Evolutionary conservation across 1,140 invertebrate genomes (phyloP), one percentile per base, ranked within the genome.

Genomic region (Drosophila paulistorum): DNA sequence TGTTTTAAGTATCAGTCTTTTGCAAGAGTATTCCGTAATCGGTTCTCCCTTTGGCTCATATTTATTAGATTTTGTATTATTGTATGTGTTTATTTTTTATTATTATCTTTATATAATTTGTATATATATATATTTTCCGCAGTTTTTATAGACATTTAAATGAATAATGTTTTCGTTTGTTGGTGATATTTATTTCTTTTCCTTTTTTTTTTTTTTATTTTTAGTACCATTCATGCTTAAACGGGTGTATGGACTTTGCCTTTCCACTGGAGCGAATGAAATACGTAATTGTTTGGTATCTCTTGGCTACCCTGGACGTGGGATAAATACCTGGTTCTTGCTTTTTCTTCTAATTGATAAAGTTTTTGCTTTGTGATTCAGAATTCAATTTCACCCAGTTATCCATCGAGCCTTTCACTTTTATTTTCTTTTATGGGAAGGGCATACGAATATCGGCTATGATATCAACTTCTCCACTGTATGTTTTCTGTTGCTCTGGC

Each of bases 121-220:
- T 71, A 71, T 59, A 78, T 76, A 71, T 59, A 78, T 76, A 79
- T 76, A 63, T 81, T 81, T 79, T 71, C 65, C 59, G 73, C 65
- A 67, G 79, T 80, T 81, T 77, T 85, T 87, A 87, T 87, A 80
- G 83, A 86, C 83, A 86, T 83, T 79, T 87, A 78, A 83, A 87
- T 87, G 83, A 87, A 87, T 87, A 87, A 87, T 87, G 79, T 87
- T 87, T 87, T 79, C 77, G 79, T 80, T 89, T 87, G 83, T 86
- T 86, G 68, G 72, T 72, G 69, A 74, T 70, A 82, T 37, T 81
- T 58, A 68, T 76, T 81, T 82, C 67, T 57, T 75, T 51, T 81
- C 55, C 66, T 76, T 81, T 79, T 68, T 57, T 75, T 51, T 11
- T 42, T 67, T 39, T 63, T n/a, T n/a, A 14, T 17, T 5, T 17